Conservation (phyloP, 2,888 invertebrate species). For the Latrodectus elegans region DNA sequence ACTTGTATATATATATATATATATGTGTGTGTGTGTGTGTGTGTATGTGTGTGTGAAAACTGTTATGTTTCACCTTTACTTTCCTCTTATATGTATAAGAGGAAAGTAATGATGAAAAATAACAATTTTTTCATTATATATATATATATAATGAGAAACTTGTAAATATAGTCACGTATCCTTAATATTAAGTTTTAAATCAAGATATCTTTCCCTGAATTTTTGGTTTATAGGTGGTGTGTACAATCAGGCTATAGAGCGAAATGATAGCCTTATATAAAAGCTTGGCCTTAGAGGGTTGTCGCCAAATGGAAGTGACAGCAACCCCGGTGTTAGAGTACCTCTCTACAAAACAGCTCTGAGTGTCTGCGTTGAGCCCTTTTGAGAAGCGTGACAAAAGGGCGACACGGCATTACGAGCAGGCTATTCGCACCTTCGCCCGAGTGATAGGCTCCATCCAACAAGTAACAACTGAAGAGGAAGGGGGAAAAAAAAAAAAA, state of each 20-base stretch:
- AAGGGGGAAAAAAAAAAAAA: not conserved
- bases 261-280: not conserved
- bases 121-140: too few relatives aligned
- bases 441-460: not conserved
- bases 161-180: too few relatives aligned
- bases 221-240: too few relatives aligned
- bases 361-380: slow-evolving; percentile 18
- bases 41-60: too few relatives aligned
- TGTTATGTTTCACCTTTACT: too few relatives aligned
- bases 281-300: not conserved
- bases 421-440: slow-evolving; percentile 23
- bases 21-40: too few relatives aligned
- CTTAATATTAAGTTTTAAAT: too few relatives aligned
- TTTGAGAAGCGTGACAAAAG: slow-evolving; percentile 59
- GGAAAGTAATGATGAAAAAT: too few relatives aligned
- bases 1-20: too few relatives aligned
- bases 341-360: slow-evolving; percentile 19
- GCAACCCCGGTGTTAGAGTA: slow-evolving; percentile 40
- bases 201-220: too few relatives aligned
- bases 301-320: slow-evolving; percentile 27
- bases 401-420: slow-evolving; percentile 43
- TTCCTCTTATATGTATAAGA: too few relatives aligned
- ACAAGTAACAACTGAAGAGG: slow-evolving; percentile 20
- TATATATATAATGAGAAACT: too few relatives aligned
- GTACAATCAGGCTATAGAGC: not conserved